These are phyloP conservation scores for Uloborus diversus DNA, from an alignment of 1,140 invertebrate genomes.

Conservation along the genomic window DNA sequence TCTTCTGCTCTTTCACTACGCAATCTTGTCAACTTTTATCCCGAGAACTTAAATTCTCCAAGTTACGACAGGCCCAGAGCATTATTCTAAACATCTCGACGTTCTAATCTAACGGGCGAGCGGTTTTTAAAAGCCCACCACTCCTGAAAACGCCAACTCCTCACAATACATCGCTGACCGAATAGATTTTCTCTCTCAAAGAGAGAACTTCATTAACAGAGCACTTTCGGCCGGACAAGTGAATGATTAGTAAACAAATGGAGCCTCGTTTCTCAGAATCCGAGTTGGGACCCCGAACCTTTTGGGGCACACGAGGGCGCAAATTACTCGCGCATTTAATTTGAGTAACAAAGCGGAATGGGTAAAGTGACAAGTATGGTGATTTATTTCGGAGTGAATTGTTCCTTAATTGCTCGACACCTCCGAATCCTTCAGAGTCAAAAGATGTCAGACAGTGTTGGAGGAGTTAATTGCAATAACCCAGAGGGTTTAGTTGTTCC, in stretches of 20 bases:
- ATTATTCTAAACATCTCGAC: too few relatives aligned
- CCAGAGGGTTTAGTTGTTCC: not conserved
- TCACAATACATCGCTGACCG: too few relatives aligned
- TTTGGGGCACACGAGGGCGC: not conserved
- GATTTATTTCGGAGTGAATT: constrained; percentile 30
- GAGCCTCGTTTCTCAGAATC: not conserved
- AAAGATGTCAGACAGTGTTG: not conserved
- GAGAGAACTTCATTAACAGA: constrained; percentile 31
- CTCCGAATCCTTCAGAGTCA: not conserved
- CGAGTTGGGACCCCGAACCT: not conserved
- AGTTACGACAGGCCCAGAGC: too few relatives aligned
- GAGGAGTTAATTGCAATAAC: constrained; percentile 28
- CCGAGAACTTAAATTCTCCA: too few relatives aligned
- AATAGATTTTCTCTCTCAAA: too few relatives aligned
- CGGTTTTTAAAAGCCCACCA: too few relatives aligned
- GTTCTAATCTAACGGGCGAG: too few relatives aligned
- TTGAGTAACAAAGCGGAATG: constrained; percentile 15
- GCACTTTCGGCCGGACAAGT: constrained; percentile 31
- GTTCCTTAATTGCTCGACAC: constrained; percentile 26
- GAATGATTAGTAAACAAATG: constrained; percentile 38
- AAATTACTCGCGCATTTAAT: constrained; percentile 37
- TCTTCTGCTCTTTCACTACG: too few relatives aligned
- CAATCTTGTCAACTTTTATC: too few relatives aligned
- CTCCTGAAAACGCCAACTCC: too few relatives aligned
- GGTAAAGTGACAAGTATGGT: constrained; percentile 10